Conservation (phyloP, 2,888 invertebrate species). For the Trissoscelio sp. region DNA sequence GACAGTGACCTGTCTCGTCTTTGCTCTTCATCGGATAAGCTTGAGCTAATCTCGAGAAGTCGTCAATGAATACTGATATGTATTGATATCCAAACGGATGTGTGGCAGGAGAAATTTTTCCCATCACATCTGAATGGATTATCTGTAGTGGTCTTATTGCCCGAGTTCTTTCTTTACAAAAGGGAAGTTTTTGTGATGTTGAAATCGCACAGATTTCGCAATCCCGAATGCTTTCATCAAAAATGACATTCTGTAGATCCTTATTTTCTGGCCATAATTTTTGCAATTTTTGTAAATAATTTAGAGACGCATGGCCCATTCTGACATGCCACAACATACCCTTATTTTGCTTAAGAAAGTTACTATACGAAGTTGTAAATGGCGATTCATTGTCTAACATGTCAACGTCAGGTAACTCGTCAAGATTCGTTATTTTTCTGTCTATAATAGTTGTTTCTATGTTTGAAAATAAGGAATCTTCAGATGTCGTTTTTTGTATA, state of each 20-base stretch:
- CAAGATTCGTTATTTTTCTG: constrained; percentile 41
- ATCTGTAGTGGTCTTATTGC: constrained; percentile 66
- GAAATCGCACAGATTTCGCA: constrained; percentile 56
- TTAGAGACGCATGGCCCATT: constrained; percentile 66
- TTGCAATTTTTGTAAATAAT: constrained; percentile 32
- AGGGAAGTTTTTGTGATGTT: constrained; percentile 71
- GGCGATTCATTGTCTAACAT: constrained; percentile 2
- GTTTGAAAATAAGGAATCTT: constrained; percentile 1
- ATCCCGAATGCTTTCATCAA: constrained; percentile 4
- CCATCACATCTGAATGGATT: constrained; percentile 71
- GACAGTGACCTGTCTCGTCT: constrained; percentile 61
- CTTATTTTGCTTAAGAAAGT: constrained; percentile 45
- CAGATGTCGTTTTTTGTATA: background rate
- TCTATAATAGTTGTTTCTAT: constrained; percentile 32
- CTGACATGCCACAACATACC: constrained; percentile 72
- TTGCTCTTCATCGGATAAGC: constrained; percentile 69
- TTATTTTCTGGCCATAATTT: background rate
- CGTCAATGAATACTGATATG: constrained; percentile 68
- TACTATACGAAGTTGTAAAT: background rate
- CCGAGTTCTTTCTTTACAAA: constrained; percentile 46
- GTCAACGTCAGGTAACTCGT: constrained; percentile 35
- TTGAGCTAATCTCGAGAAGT: constrained; percentile 69
- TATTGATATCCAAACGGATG: constrained; percentile 65
- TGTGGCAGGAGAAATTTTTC: constrained; percentile 62
- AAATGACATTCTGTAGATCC: background rate